These are phyloP conservation scores for Medauroidea extradentata DNA, from an alignment of 1,140 invertebrate genomes.

Conservation along the genomic window DNA sequence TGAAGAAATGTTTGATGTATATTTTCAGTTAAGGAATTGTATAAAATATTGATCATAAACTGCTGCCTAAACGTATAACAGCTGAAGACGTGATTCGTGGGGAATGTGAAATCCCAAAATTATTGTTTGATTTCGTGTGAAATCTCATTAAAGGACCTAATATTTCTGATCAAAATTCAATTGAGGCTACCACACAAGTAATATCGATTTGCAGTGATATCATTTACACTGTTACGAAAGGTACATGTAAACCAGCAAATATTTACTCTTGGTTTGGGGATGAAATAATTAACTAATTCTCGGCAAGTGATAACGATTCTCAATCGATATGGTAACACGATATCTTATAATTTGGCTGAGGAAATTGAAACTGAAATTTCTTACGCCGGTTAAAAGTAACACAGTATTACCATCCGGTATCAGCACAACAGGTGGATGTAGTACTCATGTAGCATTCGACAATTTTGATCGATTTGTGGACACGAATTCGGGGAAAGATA, in stretches of 20 bases:
- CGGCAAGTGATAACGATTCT: constrained; percentile 17
- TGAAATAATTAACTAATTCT: constrained; percentile 35
- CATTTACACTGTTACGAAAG: constrained; percentile 30
- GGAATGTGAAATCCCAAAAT: constrained; percentile 33
- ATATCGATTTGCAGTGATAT: constrained; percentile 33
- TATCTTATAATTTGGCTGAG: constrained; percentile 25
- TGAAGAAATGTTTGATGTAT: too few relatives aligned
- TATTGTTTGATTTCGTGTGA: constrained; percentile 31
- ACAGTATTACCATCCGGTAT: constrained; percentile 31
- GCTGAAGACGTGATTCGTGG: constrained; percentile 35
- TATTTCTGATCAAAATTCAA: too few relatives aligned
- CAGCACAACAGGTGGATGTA: constrained; percentile 17
- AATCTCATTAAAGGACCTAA: too few relatives aligned
- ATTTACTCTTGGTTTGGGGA: constrained; percentile 30
- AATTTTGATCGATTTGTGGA: constrained; percentile 46
- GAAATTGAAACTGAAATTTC: constrained; percentile 29
- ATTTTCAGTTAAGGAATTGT: too few relatives aligned
- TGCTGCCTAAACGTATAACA: constrained; percentile 25
- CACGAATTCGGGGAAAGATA: constrained; percentile 41
- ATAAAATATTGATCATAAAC: constrained; percentile 14
- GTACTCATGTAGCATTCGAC: constrained; percentile 41
- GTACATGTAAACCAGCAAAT: constrained; percentile 32
- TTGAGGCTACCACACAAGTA: too few relatives aligned
- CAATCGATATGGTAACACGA: constrained; percentile 21
- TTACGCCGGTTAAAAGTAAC: constrained; percentile 11